These are phyloP conservation scores for Idaea straminata DNA, from an alignment of 2,888 invertebrate genomes.

Conservation along the genomic window DNA sequence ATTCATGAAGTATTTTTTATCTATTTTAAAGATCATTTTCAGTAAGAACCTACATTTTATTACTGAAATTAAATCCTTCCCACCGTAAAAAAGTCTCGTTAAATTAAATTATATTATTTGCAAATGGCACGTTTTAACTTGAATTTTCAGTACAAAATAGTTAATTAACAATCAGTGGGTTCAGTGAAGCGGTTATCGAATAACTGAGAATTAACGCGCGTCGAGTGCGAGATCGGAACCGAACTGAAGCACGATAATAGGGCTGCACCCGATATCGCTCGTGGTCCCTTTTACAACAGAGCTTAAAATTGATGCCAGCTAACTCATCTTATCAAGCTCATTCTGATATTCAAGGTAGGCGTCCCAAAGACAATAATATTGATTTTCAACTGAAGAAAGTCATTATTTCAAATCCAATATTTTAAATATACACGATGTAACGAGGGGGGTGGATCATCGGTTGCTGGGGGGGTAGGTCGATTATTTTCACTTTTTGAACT, in stretches of 20 bases:
- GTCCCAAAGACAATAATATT: background rate
- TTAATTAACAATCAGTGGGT: slow-evolving; percentile 47
- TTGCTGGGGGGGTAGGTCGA: too few relatives aligned
- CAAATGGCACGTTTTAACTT: slow-evolving; percentile 12
- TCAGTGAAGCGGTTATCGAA: slow-evolving; percentile 38
- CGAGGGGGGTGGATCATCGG: too few relatives aligned
- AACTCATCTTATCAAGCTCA: background rate
- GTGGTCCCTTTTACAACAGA: background rate
- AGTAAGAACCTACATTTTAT: background rate
- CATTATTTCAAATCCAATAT: too few relatives aligned
- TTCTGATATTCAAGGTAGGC: background rate
- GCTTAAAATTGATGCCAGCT: background rate
- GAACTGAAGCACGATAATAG: slow-evolving; percentile 20
- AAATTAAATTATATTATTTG: slow-evolving; percentile 16
- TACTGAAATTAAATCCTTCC: background rate
- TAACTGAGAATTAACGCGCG: slow-evolving; percentile 43
- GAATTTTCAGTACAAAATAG: slow-evolving; percentile 38
- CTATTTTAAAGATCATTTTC: background rate
- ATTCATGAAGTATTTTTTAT: too few relatives aligned
- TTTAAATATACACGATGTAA: too few relatives aligned
- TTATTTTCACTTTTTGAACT: too few relatives aligned
- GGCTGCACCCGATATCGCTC: slow-evolving; percentile 16
- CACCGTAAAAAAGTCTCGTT: slow-evolving; percentile 15
- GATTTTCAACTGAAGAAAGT: background rate
- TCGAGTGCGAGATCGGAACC: slow-evolving; percentile 31